These are phyloP conservation scores for Caenorhabditis imperialis DNA, from an alignment of 2,888 invertebrate genomes.

Conservation along the genomic window DNA sequence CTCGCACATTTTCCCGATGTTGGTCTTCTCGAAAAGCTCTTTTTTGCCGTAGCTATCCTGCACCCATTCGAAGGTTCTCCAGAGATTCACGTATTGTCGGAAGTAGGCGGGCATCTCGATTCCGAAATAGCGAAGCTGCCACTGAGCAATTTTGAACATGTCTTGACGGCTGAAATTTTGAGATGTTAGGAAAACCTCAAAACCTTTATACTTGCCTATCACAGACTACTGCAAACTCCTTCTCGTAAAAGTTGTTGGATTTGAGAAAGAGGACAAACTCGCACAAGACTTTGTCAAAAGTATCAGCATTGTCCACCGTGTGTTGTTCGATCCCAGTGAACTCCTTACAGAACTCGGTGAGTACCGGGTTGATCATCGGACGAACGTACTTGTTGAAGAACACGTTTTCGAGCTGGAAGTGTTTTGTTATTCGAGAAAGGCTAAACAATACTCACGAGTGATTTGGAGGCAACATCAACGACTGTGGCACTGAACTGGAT, in stretches of 20 bases:
- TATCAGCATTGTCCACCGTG: constrained; percentile 7
- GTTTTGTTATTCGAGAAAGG: too few species aligned
- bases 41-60: constrained; percentile 5
- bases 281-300: constrained; percentile 5
- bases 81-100: constrained; percentile 34
- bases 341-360: constrained; percentile 6
- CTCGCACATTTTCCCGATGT: constrained; percentile 26
- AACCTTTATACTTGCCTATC: constrained; percentile 4
- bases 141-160: constrained; percentile 43
- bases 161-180: constrained; percentile 31
- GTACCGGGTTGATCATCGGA: constrained; percentile 10
- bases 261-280: constrained; percentile 13
- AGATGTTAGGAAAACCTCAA: neutral
- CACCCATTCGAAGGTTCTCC: constrained; percentile 3
- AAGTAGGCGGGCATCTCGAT: constrained; percentile 14
- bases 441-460: constrained; percentile 9
- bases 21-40: constrained; percentile 9
- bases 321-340: constrained; percentile 35
- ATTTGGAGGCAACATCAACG: constrained; percentile 1
- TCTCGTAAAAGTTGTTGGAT: neutral
- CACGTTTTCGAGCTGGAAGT: constrained; percentile 8
- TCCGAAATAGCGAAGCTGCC: constrained; percentile 14
- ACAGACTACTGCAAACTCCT: constrained; percentile 13
- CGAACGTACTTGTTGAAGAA: constrained; percentile 30
- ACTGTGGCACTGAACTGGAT: constrained; percentile 21